phyloP scores from a whole-genome alignment of 1,140 invertebrate species.

The Drosophila azteca region DNA sequence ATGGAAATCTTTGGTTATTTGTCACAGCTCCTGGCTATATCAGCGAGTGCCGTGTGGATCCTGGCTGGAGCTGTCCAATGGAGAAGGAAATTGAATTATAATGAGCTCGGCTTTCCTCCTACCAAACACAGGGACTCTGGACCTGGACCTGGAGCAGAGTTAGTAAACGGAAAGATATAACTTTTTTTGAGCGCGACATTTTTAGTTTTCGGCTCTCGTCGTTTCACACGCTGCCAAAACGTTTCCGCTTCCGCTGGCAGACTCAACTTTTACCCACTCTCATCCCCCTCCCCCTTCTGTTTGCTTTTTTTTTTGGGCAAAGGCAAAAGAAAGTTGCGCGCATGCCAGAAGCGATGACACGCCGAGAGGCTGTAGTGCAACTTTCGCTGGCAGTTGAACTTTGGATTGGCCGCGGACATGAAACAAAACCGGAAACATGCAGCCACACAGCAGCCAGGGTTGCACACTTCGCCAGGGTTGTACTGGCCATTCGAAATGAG shows the following conservation, averaged over 20 bases:
- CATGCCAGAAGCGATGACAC: constrained; percentile 57
- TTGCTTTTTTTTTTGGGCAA: constrained; percentile 11
- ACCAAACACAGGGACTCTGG: too few relatives aligned
- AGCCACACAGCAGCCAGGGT: constrained; percentile 13
- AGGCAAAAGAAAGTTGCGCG: constrained; percentile 46
- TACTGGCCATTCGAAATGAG: too few relatives aligned
- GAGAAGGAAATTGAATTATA: constrained; percentile 52
- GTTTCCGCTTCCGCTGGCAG: constrained; percentile 71
- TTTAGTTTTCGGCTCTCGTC: constrained; percentile 62
- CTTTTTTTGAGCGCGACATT: constrained; percentile 68
- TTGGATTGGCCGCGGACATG: constrained; percentile 31
- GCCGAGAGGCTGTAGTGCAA: constrained; percentile 38
- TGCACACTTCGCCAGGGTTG: neutral
- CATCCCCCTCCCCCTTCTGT: constrained; percentile 17
- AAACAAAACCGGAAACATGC: constrained; percentile 69
- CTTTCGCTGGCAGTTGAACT: constrained; percentile 53
- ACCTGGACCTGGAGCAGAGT: constrained; percentile 1
- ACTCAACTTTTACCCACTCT: constrained; percentile 54
- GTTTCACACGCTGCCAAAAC: constrained; percentile 78
- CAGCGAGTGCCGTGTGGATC: too few relatives aligned
- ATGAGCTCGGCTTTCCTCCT: constrained; percentile 30
- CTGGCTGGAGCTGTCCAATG: constrained; percentile 6
- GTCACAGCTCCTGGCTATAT: constrained; percentile 44
- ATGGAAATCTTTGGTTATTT: constrained; percentile 71
- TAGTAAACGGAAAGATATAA: constrained; percentile 47